These are phyloP conservation scores for Parascotia fuliginaria DNA, from an alignment of 2,888 invertebrate species.

Conservation along the genomic window DNA sequence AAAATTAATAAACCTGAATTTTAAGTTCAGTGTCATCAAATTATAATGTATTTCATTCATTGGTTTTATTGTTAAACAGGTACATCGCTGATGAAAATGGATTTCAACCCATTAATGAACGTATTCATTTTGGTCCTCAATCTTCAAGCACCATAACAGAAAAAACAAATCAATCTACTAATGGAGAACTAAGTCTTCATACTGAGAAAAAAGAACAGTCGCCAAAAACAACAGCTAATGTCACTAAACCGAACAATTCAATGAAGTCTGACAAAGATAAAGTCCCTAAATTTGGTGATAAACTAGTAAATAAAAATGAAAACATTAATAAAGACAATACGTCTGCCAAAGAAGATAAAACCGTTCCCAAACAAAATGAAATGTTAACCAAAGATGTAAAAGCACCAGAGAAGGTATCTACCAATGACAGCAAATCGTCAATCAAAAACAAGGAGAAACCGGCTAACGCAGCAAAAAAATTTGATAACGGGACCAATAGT, in stretches of 20 bases:
- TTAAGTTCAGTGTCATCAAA: too few relatives aligned
- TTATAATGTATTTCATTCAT: background rate
- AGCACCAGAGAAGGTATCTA: background rate
- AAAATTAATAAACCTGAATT: too few relatives aligned
- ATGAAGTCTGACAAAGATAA: constrained; percentile 6
- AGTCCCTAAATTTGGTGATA: constrained; percentile 10
- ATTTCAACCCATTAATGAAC: constrained; percentile 88
- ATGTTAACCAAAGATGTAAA: background rate
- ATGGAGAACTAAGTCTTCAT: too few relatives aligned
- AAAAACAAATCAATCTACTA: background rate
- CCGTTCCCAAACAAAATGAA: background rate
- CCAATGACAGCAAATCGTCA: background rate
- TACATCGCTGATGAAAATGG: constrained; percentile 91
- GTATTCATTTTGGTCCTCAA: constrained; percentile 80
- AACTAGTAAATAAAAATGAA: constrained; percentile 2
- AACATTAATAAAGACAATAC: background rate
- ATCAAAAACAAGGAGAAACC: background rate
- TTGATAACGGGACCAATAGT: too few relatives aligned
- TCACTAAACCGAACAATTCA: background rate
- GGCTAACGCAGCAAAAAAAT: too few relatives aligned
- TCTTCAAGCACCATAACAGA: constrained; percentile 43
- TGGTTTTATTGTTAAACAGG: constrained; percentile 53
- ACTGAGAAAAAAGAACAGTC: too few relatives aligned
- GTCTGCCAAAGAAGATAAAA: background rate
- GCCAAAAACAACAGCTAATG: too few relatives aligned